Percentiles rank a stretch among this genome's conserved stretches.
Evolutionary conservation across 2,113 vertebrate genomes (phyloP).

Genomic region (Zosterops japonicus): DNA sequence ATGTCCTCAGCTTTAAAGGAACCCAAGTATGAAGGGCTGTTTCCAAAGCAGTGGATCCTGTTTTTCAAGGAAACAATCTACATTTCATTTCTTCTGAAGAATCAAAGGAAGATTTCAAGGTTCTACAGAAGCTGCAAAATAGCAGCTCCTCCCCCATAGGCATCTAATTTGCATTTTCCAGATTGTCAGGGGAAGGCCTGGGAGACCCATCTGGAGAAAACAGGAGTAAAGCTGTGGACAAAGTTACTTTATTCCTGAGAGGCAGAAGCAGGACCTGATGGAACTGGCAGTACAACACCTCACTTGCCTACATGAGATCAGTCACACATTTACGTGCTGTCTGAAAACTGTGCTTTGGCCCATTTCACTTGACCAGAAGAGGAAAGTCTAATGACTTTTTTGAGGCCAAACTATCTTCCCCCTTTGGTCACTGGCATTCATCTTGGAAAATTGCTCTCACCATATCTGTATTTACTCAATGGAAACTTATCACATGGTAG

Average conservation of each 20-base stretch:
- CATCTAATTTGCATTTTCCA: neutral
- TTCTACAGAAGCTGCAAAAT: conserved; percentile 28
- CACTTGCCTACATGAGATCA: rapidly evolving
- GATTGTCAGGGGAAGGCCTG: neutral
- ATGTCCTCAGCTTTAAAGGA: conserved; percentile 61
- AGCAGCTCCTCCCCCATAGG: conserved; percentile 20
- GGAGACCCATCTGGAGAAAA: neutral
- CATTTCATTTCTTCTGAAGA: conserved; percentile 61
- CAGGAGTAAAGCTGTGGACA: neutral
- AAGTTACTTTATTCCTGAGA: neutral
- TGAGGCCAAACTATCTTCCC: neutral
- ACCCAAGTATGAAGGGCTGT: conserved; percentile 46
- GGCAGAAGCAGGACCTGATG: neutral
- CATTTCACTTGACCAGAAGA: neutral
- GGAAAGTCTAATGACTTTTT: rapidly evolving
- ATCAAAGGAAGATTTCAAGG: conserved; percentile 50
- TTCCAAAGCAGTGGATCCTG: conserved; percentile 64
- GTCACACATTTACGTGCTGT: rapidly evolving
- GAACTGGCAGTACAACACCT: neutral
- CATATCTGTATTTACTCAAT: neutral
- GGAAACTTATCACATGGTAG: neutral
- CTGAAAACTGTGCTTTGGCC: neutral
- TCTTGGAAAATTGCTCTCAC: neutral
- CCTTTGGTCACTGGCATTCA: neutral
- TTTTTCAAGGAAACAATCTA: conserved; percentile 69